A percentile compares a stretch with the other conserved stretches of the same genome.
Conservation (phyloP, 2,797 vertebrate genomes). For the Gymnoscopelus microlampas region DNA sequence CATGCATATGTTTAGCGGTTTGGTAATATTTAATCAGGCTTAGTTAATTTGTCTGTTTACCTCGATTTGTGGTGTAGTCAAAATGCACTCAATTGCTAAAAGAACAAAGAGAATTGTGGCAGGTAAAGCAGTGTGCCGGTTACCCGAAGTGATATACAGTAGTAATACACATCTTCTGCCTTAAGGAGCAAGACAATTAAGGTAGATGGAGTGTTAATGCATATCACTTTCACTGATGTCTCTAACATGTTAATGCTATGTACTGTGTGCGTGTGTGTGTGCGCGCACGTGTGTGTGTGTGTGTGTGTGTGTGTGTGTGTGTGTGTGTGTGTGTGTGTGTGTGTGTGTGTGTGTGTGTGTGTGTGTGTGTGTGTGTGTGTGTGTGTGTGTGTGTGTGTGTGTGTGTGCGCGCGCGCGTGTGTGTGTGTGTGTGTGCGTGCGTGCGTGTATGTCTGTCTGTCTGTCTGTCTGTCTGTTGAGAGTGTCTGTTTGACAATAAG, state of each 20-base stretch:
- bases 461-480: conserved; percentile 56
- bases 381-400: conserved; percentile 8
- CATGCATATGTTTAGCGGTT: background rate
- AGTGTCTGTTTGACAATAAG: conserved; percentile 29
- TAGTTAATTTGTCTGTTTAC: conserved; percentile 15
- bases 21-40: conserved; percentile 8
- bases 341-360: conserved; percentile 67
- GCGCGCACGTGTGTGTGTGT: no score
- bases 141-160: conserved; percentile 93
- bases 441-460: no score
- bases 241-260: conserved; percentile 55
- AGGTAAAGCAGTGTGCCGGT: conserved; percentile 90
- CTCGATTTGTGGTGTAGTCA: background rate
- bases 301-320: no score
- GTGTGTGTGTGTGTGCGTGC: conserved; percentile 63
- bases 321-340: no score
- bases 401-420: conserved; percentile 20
- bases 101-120: conserved; percentile 30
- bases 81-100: background rate
- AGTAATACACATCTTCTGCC: conserved; percentile 96
- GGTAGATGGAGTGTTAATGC: conserved; percentile 94
- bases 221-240: conserved; percentile 89
- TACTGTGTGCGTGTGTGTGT: conserved; percentile 28
- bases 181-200: conserved; percentile 80
- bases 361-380: conserved; percentile 35